These are phyloP conservation scores for Salvelinus alpinus DNA, from an alignment of 2,113 vertebrate species.

Conservation along the genomic window DNA sequence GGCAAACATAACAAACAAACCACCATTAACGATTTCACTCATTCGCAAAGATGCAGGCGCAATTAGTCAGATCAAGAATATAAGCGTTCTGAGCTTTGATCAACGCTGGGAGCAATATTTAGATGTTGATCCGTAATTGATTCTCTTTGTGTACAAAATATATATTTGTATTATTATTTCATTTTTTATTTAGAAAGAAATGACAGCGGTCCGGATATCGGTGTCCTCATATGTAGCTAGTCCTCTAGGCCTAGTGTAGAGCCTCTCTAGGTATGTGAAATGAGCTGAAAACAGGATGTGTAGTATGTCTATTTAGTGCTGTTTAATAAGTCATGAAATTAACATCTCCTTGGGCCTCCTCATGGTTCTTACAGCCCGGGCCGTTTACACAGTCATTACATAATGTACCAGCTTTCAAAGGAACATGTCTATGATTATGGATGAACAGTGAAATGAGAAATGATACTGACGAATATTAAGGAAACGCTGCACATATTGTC, in stretches of 20 bases:
- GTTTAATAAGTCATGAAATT: conserved; percentile 42
- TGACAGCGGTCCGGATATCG: not conserved
- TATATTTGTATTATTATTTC: too few relatives aligned
- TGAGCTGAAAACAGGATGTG: conserved; percentile 9
- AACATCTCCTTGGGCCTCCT: conserved; percentile 12
- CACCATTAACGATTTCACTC: too few relatives aligned
- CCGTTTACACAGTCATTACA: conserved; percentile 10
- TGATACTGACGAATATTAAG: not conserved
- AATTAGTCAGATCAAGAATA: too few relatives aligned
- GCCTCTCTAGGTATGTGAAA: not conserved
- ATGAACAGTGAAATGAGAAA: not conserved
- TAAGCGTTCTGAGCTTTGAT: too few relatives aligned
- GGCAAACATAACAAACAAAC: too few relatives aligned
- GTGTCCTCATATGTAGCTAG: not conserved
- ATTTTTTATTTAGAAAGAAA: not conserved
- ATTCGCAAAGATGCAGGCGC: too few relatives aligned
- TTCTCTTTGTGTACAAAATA: too few relatives aligned
- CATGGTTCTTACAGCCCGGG: conserved; percentile 1
- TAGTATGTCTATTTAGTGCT: conserved; percentile 17
- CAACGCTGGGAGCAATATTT: too few relatives aligned
- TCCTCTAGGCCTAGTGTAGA: not conserved
- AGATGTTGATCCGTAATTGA: too few relatives aligned
- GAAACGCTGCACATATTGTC: not conserved
- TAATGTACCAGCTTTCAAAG: conserved; percentile 10
- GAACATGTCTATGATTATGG: not conserved